A percentile compares a stretch with the other conserved stretches of the same genome.
These are phyloP conservation scores for Lycodopsis pacificus DNA, from an alignment of 2,797 vertebrate species.

Conservation along the genomic window DNA sequence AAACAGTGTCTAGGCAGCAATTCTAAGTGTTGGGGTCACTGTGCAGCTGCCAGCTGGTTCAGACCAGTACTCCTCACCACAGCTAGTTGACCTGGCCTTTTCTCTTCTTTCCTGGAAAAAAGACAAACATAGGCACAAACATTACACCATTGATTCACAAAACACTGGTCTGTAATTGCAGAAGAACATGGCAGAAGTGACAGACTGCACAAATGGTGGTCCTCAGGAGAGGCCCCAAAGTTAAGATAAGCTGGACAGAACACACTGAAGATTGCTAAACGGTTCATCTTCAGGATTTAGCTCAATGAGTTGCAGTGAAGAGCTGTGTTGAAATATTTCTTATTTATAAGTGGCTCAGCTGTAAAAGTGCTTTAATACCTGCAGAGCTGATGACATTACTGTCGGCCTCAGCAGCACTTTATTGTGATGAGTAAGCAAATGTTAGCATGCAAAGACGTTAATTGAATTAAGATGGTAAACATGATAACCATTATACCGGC, in stretches of 20 bases:
- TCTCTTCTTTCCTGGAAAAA: slow-evolving; percentile 84
- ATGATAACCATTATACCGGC: not conserved
- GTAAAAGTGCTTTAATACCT: too few species aligned
- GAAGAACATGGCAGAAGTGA: not conserved
- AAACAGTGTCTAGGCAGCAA: not conserved
- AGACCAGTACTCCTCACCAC: not conserved
- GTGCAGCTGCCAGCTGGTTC: not conserved
- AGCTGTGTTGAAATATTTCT: too few species aligned
- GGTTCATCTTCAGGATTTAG: too few species aligned
- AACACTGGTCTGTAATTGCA: not conserved
- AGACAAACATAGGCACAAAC: not conserved
- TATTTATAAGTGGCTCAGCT: too few species aligned
- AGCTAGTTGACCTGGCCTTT: slow-evolving; percentile 87
- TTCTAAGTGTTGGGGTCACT: not conserved
- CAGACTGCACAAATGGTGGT: too few species aligned
- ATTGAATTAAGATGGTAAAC: not conserved
- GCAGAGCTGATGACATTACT: not conserved
- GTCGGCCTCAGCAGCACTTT: not conserved
- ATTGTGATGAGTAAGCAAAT: not conserved
- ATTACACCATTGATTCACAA: not conserved
- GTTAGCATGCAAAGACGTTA: not conserved
- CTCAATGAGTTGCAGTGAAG: too few species aligned
- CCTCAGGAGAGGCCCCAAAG: not conserved
- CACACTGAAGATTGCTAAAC: not conserved
- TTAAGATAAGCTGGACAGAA: not conserved